A percentile compares a stretch with the other conserved stretches of the same genome.
Evolutionary conservation across 1,140 invertebrate genomes (phyloP).

Genomic region (Bombus consobrinus): DNA sequence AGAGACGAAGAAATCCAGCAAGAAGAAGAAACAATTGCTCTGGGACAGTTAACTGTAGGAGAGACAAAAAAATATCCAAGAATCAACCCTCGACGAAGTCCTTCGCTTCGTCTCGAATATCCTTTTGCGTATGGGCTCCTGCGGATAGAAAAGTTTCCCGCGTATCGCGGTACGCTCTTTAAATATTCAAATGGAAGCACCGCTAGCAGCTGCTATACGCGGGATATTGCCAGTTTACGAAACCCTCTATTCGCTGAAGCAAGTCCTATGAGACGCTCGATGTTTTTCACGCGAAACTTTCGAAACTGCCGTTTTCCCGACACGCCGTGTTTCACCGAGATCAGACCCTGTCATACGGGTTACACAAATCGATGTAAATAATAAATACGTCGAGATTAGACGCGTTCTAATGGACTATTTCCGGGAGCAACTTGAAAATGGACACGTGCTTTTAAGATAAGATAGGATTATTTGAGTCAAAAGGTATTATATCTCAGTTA

Average conservation of each 20-base stretch:
- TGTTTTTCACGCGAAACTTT: conserved; percentile 32
- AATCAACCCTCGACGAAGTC: conserved; percentile 49
- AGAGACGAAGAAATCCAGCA: neutral
- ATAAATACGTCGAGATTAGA: conserved; percentile 14
- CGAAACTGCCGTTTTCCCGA: neutral
- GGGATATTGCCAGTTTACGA: conserved; percentile 49
- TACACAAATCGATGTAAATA: conserved; percentile 29
- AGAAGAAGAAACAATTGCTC: conserved; percentile 62
- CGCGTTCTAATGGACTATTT: neutral
- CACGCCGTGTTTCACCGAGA: neutral
- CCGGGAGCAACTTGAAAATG: neutral
- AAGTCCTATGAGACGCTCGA: conserved; percentile 12
- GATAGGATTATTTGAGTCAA: neutral
- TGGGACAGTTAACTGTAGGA: conserved; percentile 53
- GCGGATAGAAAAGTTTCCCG: conserved; percentile 29
- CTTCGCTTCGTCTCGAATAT: conserved; percentile 40
- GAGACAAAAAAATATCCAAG: conserved; percentile 61
- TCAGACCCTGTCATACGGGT: neutral
- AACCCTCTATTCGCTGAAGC: neutral
- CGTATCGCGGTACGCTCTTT: conserved; percentile 55
- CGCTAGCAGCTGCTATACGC: conserved; percentile 30
- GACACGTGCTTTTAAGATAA: neutral
- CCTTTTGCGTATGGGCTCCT: conserved; percentile 19
- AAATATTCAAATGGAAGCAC: conserved; percentile 73
- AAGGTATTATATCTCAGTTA: neutral